phyloP scores from a whole-genome alignment of 1,140 invertebrate genomes.

The Drosophila elegans region DNA sequence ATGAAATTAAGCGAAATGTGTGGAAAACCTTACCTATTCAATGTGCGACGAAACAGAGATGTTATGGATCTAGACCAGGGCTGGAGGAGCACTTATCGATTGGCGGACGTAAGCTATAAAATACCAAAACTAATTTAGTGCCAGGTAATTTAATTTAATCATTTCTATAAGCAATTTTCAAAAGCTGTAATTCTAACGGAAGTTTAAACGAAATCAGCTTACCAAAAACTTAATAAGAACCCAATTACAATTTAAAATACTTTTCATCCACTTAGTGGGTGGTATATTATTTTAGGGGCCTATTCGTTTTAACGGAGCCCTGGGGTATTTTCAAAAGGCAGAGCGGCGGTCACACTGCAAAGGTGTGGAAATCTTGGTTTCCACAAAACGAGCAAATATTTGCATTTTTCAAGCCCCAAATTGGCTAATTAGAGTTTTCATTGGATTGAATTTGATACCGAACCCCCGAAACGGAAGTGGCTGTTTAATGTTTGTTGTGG shows the following conservation, averaged over 20 bases:
- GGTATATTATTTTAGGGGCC: neutral
- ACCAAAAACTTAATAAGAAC: too few relatives aligned
- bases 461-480: constrained; percentile 30
- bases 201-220: too few relatives aligned
- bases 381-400: constrained; percentile 57
- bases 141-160: neutral
- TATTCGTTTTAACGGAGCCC: neutral
- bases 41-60: constrained; percentile 60
- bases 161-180: neutral
- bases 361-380: constrained; percentile 59
- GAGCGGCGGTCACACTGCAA: constrained; percentile 19
- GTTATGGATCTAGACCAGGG: constrained; percentile 13
- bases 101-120: neutral
- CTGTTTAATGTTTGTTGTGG: constrained; percentile 38
- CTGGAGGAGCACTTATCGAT: constrained; percentile 4
- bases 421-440: constrained; percentile 36
- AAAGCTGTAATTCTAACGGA: too few relatives aligned
- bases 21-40: constrained; percentile 60
- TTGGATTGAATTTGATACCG: constrained; percentile 18
- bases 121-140: neutral
- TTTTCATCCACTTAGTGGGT: neutral
- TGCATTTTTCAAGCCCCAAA: constrained; percentile 38
- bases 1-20: constrained; percentile 39
- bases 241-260: neutral
- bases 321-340: neutral